A percentile compares a stretch with the other conserved stretches of the same genome.
phyloP scores from a whole-genome alignment of 2,797 vertebrate genomes.

The Sebastes umbrosus region DNA sequence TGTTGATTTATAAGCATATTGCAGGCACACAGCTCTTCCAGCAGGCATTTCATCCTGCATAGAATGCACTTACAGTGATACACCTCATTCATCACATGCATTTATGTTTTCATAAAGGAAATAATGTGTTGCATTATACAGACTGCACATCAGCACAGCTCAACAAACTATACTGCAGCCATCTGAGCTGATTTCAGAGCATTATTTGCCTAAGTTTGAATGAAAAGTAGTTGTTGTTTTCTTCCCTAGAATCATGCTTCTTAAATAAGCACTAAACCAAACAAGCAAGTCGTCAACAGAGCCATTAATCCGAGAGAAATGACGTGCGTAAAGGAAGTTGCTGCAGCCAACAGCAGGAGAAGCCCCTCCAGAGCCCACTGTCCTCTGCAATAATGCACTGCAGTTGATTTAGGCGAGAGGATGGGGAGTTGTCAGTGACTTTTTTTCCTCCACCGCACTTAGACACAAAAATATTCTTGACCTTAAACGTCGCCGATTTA shows the following conservation, averaged over 20 bases:
- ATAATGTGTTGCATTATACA: not conserved
- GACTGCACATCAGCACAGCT: not conserved
- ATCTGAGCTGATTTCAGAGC: not conserved
- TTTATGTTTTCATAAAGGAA: not conserved
- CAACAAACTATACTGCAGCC: not conserved
- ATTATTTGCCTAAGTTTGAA: slow-evolving; percentile 18
- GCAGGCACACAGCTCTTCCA: not conserved
- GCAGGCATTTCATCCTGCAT: not conserved
- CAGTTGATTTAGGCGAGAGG: slow-evolving; percentile 36
- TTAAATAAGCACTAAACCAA: not conserved
- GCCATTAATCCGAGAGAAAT: not conserved
- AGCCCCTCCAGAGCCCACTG: slow-evolving; percentile 30
- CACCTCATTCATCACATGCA: slow-evolving; percentile 5
- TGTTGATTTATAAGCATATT: not conserved
- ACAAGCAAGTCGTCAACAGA: not conserved
- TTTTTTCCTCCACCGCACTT: slow-evolving; percentile 18
- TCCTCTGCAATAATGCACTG: slow-evolving; percentile 62
- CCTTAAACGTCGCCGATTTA: slow-evolving; percentile 10
- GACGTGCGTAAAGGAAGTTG: slow-evolving; percentile 60
- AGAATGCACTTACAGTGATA: not conserved
- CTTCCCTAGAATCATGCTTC: not conserved
- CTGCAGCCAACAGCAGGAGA: slow-evolving; percentile 26
- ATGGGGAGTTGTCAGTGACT: slow-evolving; percentile 45
- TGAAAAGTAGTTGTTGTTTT: not conserved
- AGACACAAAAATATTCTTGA: not conserved